phyloP scores from a whole-genome alignment of 2,113 vertebrate species.

The Indicator indicator region DNA sequence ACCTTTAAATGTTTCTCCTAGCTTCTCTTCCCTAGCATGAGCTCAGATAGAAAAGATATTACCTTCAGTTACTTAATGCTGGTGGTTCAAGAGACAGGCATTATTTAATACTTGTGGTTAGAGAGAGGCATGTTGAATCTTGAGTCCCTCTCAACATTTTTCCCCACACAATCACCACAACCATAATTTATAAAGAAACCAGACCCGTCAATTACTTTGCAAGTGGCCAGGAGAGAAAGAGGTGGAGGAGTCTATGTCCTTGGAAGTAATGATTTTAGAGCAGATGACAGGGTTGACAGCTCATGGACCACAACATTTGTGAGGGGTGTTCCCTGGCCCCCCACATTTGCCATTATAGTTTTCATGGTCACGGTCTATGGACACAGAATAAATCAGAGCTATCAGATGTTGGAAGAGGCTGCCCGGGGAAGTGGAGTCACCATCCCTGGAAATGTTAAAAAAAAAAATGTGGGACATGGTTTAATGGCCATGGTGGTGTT shows the following conservation, averaged over 20 bases:
- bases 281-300: neutral
- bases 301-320: neutral
- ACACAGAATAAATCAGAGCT: neutral
- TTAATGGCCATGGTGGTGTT: no score
- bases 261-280: neutral
- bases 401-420: neutral
- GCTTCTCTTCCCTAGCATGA: neutral
- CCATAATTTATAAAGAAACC: neutral
- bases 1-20: neutral
- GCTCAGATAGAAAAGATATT: neutral
- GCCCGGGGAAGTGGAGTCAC: no score
- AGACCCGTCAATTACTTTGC: neutral
- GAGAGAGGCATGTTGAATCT: neutral
- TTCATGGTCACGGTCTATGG: neutral
- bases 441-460: no score
- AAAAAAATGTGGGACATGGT: no score
- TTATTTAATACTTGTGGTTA: neutral
- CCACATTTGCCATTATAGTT: neutral
- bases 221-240: neutral
- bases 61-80: neutral
- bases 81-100: neutral
- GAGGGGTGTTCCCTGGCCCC: neutral
- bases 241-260: neutral
- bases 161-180: neutral
- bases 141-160: neutral